Conservation (phyloP, 2,113 vertebrate genomes). For the Pithys albifrons region DNA sequence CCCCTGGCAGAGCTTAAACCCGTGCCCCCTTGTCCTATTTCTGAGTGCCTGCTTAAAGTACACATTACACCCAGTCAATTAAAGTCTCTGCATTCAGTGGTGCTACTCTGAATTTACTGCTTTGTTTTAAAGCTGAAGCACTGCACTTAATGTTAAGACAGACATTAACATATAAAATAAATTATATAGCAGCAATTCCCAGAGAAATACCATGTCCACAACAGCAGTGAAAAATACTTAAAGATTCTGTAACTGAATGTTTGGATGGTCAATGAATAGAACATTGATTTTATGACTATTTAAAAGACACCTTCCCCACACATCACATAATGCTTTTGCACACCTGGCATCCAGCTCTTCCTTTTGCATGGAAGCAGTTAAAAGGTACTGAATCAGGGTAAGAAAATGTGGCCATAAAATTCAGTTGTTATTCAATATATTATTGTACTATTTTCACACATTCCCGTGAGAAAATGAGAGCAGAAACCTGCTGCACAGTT, state of each 20-base stretch:
- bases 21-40: no score
- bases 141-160: not conserved
- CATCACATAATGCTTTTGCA: not conserved
- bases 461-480: not conserved
- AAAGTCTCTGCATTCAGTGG: not conserved
- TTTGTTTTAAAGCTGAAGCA: not conserved
- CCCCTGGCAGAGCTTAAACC: no score
- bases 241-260: constrained; percentile 2
- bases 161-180: not conserved
- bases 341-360: not conserved
- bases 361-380: constrained; percentile 12
- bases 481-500: not conserved
- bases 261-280: not conserved
- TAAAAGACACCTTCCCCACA: constrained; percentile 16
- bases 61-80: not conserved
- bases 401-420: not conserved
- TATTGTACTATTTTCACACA: constrained; percentile 37
- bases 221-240: constrained; percentile 6
- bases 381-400: not conserved
- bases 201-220: constrained; percentile 3
- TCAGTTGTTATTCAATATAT: constrained; percentile 7
- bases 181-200: not conserved
- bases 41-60: not conserved
- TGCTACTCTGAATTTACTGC: not conserved
- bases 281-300: not conserved